Evolutionary conservation across 2,888 invertebrate genomes (phyloP).

Genomic region (Boloria euphrosyne): DNA sequence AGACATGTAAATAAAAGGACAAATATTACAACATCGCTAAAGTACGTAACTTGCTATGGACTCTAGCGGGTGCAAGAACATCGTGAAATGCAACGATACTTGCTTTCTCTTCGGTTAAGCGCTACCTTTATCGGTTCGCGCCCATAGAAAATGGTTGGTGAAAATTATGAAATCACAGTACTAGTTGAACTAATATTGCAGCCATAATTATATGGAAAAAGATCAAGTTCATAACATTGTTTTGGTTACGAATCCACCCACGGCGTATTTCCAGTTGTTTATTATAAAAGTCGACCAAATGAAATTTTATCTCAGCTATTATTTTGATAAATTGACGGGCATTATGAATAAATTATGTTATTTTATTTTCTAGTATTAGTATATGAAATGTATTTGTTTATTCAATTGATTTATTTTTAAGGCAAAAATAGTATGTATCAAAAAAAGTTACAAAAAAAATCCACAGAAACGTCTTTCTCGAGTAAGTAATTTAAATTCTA

Average conservation of each 20-base stretch:
- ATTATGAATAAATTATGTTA: too few species aligned
- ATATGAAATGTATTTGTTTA: too few species aligned
- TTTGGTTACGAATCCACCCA: background rate
- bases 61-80: conserved; percentile 56
- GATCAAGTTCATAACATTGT: background rate
- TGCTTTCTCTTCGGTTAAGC: conserved; percentile 65
- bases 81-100: conserved; percentile 69
- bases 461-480: too few species aligned
- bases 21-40: conserved; percentile 39
- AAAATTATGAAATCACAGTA: conserved; percentile 68
- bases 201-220: conserved; percentile 22
- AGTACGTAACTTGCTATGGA: conserved; percentile 47
- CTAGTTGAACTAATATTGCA: conserved; percentile 39
- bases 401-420: too few species aligned
- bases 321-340: too few species aligned
- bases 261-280: too few species aligned
- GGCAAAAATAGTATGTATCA: too few species aligned
- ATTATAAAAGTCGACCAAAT: too few species aligned
- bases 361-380: too few species aligned
- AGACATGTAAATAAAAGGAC: background rate
- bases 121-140: conserved; percentile 61
- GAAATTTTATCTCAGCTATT: too few species aligned
- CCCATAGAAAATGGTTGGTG: conserved; percentile 67
- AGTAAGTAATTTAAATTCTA: too few species aligned
- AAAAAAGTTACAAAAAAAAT: too few species aligned